phyloP scores from a whole-genome alignment of 2,797 vertebrate genomes.

The Acestrorhynchus altus region DNA sequence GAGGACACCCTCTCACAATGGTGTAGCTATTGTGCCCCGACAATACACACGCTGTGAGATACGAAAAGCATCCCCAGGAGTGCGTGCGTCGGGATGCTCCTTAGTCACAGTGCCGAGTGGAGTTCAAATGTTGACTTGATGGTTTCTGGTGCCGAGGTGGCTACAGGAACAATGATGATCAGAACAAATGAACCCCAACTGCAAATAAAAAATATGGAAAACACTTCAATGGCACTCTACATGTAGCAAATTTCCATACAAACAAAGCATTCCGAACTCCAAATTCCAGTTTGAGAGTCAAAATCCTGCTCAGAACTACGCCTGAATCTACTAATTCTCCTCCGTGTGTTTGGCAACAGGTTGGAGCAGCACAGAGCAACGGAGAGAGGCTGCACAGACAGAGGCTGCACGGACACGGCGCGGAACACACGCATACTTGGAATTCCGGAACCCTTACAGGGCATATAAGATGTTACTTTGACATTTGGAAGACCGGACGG shows the following conservation, averaged over 20 bases:
- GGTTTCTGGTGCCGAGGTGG: neutral
- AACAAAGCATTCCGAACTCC: neutral
- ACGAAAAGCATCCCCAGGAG: slow-evolving; percentile 36
- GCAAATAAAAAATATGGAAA: no score
- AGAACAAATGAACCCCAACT: no score
- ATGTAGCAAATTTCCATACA: neutral
- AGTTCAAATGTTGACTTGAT: neutral
- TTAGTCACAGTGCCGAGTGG: neutral
- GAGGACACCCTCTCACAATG: slow-evolving; percentile 24
- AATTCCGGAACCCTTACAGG: neutral
- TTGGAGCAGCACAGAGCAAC: slow-evolving; percentile 47
- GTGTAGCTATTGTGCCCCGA: slow-evolving; percentile 43
- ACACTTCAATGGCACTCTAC: neutral
- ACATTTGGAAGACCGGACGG: neutral
- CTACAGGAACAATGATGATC: neutral
- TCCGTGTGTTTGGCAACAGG: slow-evolving; percentile 62
- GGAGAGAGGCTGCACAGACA: slow-evolving; percentile 10
- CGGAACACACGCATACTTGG: neutral
- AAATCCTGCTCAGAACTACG: neutral
- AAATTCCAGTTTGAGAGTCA: neutral
- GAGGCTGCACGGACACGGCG: neutral
- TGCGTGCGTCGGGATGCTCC: neutral
- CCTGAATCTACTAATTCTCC: slow-evolving; percentile 15
- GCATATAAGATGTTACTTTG: neutral
- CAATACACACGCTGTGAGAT: slow-evolving; percentile 37